Evolutionary conservation across 2,113 vertebrate species (phyloP), one percentile per base, ranked within the genome.

Genomic region (Mobula birostris): DNA sequence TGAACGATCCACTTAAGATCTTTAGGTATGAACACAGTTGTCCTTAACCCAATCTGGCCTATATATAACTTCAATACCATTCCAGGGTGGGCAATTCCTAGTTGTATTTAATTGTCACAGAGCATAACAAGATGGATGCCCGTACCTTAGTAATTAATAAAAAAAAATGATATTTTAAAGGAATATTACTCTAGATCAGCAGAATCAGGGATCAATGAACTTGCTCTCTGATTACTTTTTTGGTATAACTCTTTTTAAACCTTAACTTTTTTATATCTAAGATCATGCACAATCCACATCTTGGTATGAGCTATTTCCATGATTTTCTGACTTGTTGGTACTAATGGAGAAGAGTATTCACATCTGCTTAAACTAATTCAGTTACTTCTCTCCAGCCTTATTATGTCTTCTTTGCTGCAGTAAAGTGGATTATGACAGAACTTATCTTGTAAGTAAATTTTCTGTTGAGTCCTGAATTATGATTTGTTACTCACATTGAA

Each of bases 391-490:
- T 97, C 95, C 96, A 99, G 99, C 99, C 99, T 94, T 99, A 99
- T 95, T 98, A 98, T 95, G 97, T 98, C 95, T 97, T 98, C 96
- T 97, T 98, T 95, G 97, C 98, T 85, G 97, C 98, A 87, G 96
- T 98, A 94, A 99, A 98, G 96, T 99, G 98, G 98, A 98, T 99
- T 96, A 96, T 99, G 96, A 98, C 98, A 27, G 98, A 99, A 96
- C 97, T 99, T 95, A 97, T 99, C 97, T 97, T 99, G 99, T 99
- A 98, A 99, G 99, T 97, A 96, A 91, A 96, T 95, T 72, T 94
- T 29, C 66, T 72, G n/a, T 32, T 15, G 56, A 72, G 80, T 87
- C 21, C 63, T 74, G 5, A 74, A 93, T 8, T 19, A 27, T 93
- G 91, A 48, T 74, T 76, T 48, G 36, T 93, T 74, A 5, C 72